These are phyloP conservation scores for Hafferia zeledoni DNA, from an alignment of 2,797 vertebrate species.

Conservation along the genomic window DNA sequence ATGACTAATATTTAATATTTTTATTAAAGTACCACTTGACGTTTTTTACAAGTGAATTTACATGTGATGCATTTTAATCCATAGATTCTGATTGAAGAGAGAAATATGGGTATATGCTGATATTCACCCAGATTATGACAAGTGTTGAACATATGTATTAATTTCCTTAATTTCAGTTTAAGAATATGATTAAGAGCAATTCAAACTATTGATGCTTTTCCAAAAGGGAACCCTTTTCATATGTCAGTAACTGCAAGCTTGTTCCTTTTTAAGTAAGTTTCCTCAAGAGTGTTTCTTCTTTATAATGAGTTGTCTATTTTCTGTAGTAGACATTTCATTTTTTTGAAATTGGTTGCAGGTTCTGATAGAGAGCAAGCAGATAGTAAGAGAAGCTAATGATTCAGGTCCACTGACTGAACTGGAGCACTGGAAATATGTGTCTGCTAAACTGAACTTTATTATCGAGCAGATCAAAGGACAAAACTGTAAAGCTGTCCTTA, in stretches of 20 bases:
- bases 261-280: neutral
- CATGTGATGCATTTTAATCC: neutral
- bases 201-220: neutral
- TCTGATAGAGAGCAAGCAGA: conserved; percentile 78
- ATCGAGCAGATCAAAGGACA: conserved; percentile 83
- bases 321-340: neutral
- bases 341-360: conserved; percentile 71
- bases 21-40: neutral
- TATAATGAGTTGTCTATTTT: neutral
- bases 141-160: neutral
- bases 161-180: neutral
- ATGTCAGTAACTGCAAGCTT: neutral
- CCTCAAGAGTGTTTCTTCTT: neutral
- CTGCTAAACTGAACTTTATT: conserved; percentile 82
- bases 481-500: conserved; percentile 80
- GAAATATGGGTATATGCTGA: neutral
- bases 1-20: neutral
- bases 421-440: conserved; percentile 83
- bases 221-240: neutral
- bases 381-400: conserved; percentile 78
- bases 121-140: neutral
- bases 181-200: neutral
- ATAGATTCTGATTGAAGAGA: neutral
- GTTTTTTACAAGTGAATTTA: neutral
- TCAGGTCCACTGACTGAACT: conserved; percentile 83